Evolutionary conservation across 2,888 invertebrate genomes (phyloP).

Genomic region (Nemotelus pantherinus): DNA sequence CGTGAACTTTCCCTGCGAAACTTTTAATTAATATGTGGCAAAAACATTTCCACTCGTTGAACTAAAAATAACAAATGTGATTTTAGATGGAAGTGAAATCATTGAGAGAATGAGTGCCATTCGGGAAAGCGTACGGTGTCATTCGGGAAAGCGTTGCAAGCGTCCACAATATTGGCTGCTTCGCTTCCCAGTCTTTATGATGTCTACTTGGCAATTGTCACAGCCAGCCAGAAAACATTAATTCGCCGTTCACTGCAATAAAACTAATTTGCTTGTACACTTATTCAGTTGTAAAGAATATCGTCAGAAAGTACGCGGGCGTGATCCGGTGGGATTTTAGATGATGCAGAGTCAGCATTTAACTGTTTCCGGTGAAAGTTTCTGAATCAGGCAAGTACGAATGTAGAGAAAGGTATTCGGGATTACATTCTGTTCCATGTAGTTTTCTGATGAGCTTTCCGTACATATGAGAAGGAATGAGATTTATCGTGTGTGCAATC

Average conservation of each 20-base stretch:
- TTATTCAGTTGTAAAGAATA: too few species aligned
- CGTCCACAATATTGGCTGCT: background rate
- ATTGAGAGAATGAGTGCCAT: background rate
- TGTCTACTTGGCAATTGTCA: conserved; percentile 30
- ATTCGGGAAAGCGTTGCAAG: background rate
- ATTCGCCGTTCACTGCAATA: conserved; percentile 11
- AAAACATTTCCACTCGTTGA: background rate
- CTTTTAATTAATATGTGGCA: background rate
- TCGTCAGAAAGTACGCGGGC: background rate
- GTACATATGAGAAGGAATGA: too few species aligned
- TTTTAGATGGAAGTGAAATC: background rate
- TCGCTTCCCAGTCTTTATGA: conserved; percentile 15
- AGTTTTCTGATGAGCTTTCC: too few species aligned
- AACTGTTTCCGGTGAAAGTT: too few species aligned
- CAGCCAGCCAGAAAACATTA: conserved; percentile 25
- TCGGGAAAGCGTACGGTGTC: background rate
- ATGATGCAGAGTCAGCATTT: too few species aligned
- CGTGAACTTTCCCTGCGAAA: conserved; percentile 14
- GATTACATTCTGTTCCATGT: too few species aligned
- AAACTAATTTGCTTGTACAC: background rate
- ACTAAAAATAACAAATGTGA: conserved; percentile 14
- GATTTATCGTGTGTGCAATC: too few species aligned
- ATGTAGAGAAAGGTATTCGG: too few species aligned
- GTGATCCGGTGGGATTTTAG: too few species aligned
- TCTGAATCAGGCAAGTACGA: too few species aligned